Evolutionary conservation across 2,888 invertebrate genomes (phyloP), one percentile per base, ranked within the genome.

Genomic region (Pseudococcus jackbeardsleyi): DNA sequence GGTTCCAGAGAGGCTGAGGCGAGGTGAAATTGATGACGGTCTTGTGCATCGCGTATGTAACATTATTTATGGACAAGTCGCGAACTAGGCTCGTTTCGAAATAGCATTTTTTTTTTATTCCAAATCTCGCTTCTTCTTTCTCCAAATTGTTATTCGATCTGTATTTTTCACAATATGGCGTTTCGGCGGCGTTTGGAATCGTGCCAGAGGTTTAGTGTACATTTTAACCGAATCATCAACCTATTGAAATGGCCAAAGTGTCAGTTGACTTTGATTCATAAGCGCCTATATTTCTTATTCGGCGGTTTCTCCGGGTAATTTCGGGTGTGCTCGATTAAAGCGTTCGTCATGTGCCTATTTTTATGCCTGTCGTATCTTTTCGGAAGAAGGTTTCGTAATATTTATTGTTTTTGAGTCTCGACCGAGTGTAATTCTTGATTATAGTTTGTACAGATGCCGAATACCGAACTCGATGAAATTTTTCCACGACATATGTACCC

Each of bases 1-100:
- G n/a, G 59, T 11, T 33, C 26, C 26, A 33, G 26, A 33, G 59
- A 59, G n/a, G n/a, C 19, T 6, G 19, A 86, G 88, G 85, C 86
- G 88, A 85, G 33, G 79, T 89, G 59, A 85, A 85, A 68, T 88
- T 87, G 22, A 87, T 89, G 39, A 88, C 85, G 87, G 88, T 87
- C 89, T 85, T 89, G 79, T 89, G 86, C 77, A 86, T 86, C 72
- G 88, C 84, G 84, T 84, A 88, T 72, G 68, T 86, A 59, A 59
- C 59, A 59, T 59, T 59, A 59, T 59, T 59, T 59, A 59, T 59
- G 59, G 7, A 59, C 59, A 59, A 59, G 59, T 59, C 19, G 59
- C 59, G 59, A 59, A 19, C 59, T 59, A 59, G 59, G 59, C 59
- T 59, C 19, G 19, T 59, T 59, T 59, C 19, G 59, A 59, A 59